phyloP scores from a whole-genome alignment of 2,888 invertebrate species.

The Drepana falcataria region DNA sequence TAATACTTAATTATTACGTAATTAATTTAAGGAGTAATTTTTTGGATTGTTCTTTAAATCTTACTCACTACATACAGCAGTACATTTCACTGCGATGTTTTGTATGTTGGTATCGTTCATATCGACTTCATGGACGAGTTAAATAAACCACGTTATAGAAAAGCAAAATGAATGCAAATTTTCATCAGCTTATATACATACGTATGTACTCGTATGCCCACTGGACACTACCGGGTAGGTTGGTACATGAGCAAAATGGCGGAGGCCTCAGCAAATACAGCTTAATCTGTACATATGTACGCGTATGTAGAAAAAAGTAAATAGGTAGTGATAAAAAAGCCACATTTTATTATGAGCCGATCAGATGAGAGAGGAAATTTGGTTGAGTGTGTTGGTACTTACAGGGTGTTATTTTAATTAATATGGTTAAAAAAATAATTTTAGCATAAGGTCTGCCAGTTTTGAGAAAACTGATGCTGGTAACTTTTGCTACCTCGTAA shows the following conservation, averaged over 20 bases:
- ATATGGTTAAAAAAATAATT: not conserved
- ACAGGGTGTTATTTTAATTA: conserved; percentile 41
- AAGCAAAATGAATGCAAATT: too few species aligned
- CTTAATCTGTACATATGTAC: conserved; percentile 26
- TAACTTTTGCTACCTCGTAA: too few species aligned
- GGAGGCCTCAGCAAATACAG: conserved; percentile 29
- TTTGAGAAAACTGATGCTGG: not conserved
- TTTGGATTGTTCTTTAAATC: too few species aligned
- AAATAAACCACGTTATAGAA: too few species aligned
- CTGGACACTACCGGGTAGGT: conserved; percentile 9
- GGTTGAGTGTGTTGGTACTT: conserved; percentile 50
- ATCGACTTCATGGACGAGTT: too few species aligned
- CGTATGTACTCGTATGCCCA: conserved; percentile 27
- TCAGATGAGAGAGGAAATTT: conserved; percentile 54
- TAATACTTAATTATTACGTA: too few species aligned
- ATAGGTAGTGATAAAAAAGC: conserved; percentile 77
- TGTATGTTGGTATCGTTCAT: too few species aligned
- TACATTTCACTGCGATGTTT: too few species aligned
- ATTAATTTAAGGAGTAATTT: too few species aligned
- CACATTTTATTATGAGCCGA: conserved; percentile 76
- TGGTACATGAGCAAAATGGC: conserved; percentile 7
- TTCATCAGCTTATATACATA: not conserved
- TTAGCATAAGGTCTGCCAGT: too few species aligned
- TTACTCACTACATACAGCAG: too few species aligned
- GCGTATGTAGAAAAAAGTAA: conserved; percentile 74